These are phyloP conservation scores for Lasioglossum leucozonium DNA, from an alignment of 2,888 invertebrate genomes.

Conservation along the genomic window DNA sequence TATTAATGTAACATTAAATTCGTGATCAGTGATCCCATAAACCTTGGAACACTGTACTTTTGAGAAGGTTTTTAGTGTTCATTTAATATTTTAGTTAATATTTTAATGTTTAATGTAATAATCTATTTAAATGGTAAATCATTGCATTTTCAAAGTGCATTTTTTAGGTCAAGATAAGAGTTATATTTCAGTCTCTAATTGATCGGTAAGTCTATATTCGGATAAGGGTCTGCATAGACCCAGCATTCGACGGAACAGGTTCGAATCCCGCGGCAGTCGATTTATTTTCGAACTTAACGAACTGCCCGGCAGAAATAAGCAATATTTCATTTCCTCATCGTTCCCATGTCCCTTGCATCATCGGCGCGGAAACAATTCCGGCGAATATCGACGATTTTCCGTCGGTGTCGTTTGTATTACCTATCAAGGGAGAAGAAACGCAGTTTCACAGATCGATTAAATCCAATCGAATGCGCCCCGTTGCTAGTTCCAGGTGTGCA, in stretches of 20 bases:
- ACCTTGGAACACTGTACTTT: too few relatives aligned
- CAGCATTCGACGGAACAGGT: neutral
- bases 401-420: constrained; percentile 48
- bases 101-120: too few relatives aligned
- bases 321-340: constrained; percentile 14
- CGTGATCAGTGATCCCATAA: too few relatives aligned
- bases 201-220: neutral
- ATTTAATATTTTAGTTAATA: too few relatives aligned
- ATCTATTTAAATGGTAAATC: too few relatives aligned
- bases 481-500: constrained; percentile 29
- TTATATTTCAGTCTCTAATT: neutral
- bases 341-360: constrained; percentile 36
- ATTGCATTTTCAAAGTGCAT: too few relatives aligned
- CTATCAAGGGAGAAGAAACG: constrained; percentile 37
- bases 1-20: too few relatives aligned
- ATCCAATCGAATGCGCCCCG: constrained; percentile 41
- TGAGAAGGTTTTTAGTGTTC: too few relatives aligned
- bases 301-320: neutral
- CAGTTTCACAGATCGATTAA: constrained; percentile 53
- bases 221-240: neutral
- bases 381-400: constrained; percentile 48
- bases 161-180: neutral
- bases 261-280: neutral
- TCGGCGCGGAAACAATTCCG: constrained; percentile 48
- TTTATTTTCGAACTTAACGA: neutral